phyloP scores from a whole-genome alignment of 2,797 vertebrate genomes.

The Argyrosomus regius region DNA sequence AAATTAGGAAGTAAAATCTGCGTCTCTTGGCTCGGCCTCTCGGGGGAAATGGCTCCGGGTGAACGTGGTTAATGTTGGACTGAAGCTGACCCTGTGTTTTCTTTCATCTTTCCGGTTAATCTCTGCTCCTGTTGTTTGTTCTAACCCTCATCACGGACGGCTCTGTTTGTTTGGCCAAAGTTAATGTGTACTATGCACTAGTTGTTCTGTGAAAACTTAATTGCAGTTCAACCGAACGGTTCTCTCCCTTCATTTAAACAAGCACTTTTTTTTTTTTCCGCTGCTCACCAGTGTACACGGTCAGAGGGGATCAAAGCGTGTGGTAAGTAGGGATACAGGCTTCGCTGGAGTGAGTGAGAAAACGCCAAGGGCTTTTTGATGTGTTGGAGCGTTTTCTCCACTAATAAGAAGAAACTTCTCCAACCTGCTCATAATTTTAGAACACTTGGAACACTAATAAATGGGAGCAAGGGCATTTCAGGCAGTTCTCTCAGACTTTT shows the following conservation, averaged over 20 bases:
- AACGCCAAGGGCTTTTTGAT: conserved; percentile 69
- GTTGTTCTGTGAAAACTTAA: conserved; percentile 73
- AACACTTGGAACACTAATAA: conserved; percentile 80
- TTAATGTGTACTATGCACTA: conserved; percentile 64
- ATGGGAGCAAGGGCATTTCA: conserved; percentile 75
- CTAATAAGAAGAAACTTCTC: conserved; percentile 80
- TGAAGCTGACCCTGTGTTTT: conserved; percentile 55
- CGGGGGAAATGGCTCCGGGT: conserved; percentile 37
- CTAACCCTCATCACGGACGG: conserved; percentile 50
- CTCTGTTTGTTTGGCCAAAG: conserved; percentile 70
- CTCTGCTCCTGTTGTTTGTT: conserved; percentile 67
- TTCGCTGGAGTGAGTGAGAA: conserved; percentile 66
- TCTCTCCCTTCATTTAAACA: conserved; percentile 68
- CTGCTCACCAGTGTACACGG: conserved; percentile 47
- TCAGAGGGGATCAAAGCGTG: conserved; percentile 74
- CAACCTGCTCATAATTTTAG: conserved; percentile 76
- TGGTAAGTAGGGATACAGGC: conserved; percentile 49
- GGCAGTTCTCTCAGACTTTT: conserved; percentile 65
- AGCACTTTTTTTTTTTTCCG: conserved; percentile 4
- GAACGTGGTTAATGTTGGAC: conserved; percentile 37
- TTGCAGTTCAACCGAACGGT: conserved; percentile 66
- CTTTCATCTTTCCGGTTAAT: conserved; percentile 61
- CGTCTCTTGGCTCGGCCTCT: neutral
- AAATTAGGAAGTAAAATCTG: no score
- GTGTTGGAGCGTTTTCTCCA: conserved; percentile 65